Evolutionary conservation across 1,140 invertebrate genomes (phyloP), one percentile per base, ranked within the genome.

Genomic region (Drosophila mayri): DNA sequence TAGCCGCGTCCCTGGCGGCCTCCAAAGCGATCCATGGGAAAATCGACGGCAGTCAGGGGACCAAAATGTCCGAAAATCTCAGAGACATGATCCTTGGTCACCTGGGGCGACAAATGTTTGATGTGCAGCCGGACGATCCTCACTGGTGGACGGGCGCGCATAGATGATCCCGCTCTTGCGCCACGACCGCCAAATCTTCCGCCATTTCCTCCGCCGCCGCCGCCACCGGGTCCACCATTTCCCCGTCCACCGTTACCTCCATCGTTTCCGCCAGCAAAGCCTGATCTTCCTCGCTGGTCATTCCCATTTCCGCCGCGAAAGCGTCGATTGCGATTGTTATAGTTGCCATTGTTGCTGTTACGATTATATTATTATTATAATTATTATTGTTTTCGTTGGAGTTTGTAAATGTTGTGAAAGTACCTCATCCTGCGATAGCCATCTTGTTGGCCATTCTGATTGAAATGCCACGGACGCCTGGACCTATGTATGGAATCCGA

Each of bases 31-130:
- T 83, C 67, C 8, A 50, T 57, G 5, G 83, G 83, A 6, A 87
- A 87, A 38, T 87, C 83, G 3, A 88, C 79, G 4, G 78, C 81
- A 4, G 58, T 70, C 1, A 87, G 58, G 0, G 47, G 43, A 0
- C 84, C 83, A 35, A 80, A 87, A 61, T 70, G 74, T 1, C 79
- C 57, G 1, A 87, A 87, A 3, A 87, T 88, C 28, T 87, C 76
- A 4, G 75, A 32, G n/a, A 87, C 46, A 35, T 87, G 66, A 20
- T 60, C 41, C 57, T 87, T 87, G 61, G 79, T 83, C 44, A 87
- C 84, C 40, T 63, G 71, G 0, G 57, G 79, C 0, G 64, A 63
- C 14, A 87, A 44, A 0, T 85, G 76, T 41, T 73, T 76, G 38
- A 87, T 87, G 52, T 87, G 84, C 25, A 87, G 58, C 2, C 83